Base-by-base conservation (phyloP, 2,888 invertebrate species). In the Drosophila affinis region DNA sequence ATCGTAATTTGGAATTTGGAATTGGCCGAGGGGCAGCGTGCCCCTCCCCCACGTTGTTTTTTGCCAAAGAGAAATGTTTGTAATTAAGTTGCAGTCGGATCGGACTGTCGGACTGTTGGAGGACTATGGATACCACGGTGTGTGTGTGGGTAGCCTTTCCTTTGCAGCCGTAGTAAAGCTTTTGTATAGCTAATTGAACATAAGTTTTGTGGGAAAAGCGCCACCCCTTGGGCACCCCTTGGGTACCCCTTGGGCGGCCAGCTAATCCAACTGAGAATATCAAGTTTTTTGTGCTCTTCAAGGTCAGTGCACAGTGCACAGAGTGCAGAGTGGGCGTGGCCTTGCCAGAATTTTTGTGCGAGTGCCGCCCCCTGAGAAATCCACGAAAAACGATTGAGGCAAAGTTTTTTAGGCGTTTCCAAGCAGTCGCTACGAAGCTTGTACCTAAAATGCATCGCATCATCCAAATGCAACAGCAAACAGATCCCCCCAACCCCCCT, bases 31-130 rank as follows among this genome's bases (percentile, higher is more conserved):
- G 21, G 10, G 21, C 46, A 52, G 55, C 46, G 51, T 60, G 44
- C 34, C n/a, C n/a, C n/a, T n/a, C n/a, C 14, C 39, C 6, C n/a
- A 3, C 7, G 39, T 46, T 18, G 24, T 5, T 45, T 71, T 58
- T 62, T 51, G 73, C 60, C 70, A 75, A 68, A 58, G 70, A 51
- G 75, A 69, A 77, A 72, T 67, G 70, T 79, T 87, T 79, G 79
- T 84, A 88, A 87, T 88, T 87, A 72, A 71, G 58, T 87, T 87
- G 88, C 84, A 69, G 87, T 72, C 86, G 39, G 63, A 32, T 24
- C 53, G 48, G 64, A 64, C 71, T 67, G 9, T 32, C 10, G 32
- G 32, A 9, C 29, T 29, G 67, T 52, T 45, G 59, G 24, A 27
- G 59, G 24, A 27, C 39, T 44, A 21, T 21, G 21, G 67, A 73